phyloP scores from a whole-genome alignment of 2,113 vertebrate genomes.

The zebrafish (Danio rerio) region DNA sequence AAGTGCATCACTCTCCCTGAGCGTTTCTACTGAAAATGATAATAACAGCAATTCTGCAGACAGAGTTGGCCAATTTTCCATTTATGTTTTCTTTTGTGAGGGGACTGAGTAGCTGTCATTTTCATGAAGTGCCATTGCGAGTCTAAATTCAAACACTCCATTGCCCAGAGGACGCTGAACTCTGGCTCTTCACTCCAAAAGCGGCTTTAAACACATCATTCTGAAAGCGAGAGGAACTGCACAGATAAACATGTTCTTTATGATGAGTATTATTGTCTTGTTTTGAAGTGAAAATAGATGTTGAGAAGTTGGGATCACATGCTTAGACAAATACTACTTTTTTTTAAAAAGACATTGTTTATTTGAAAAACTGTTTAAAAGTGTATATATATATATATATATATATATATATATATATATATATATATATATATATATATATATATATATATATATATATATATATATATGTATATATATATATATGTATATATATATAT shows the following conservation, averaged over 20 bases:
- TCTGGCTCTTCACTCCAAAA: not conserved
- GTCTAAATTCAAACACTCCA: not conserved
- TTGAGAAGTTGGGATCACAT: no score
- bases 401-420: no score
- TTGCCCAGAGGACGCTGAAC: not conserved
- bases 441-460: no score
- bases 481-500: no score
- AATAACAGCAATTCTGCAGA: not conserved
- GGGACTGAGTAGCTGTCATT: not conserved
- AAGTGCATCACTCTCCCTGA: not conserved
- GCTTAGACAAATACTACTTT: no score
- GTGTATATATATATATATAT: no score
- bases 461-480: no score
- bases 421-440: no score
- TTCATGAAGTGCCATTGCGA: not conserved
- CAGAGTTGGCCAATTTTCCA: not conserved
- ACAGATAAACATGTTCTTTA: not conserved
- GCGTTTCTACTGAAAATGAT: constrained; percentile 2
- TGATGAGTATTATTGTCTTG: not conserved
- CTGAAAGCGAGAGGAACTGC: not conserved
- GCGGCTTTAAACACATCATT: not conserved
- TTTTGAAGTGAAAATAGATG: not conserved
- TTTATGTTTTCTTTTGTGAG: constrained; percentile 24
- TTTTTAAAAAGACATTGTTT: not conserved
- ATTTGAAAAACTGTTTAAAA: no score